Percentiles rank a stretch among this genome's conserved stretches.
Evolutionary conservation across 2,888 invertebrate genomes (phyloP).

Genomic region (Cosmopolites sordidus): DNA sequence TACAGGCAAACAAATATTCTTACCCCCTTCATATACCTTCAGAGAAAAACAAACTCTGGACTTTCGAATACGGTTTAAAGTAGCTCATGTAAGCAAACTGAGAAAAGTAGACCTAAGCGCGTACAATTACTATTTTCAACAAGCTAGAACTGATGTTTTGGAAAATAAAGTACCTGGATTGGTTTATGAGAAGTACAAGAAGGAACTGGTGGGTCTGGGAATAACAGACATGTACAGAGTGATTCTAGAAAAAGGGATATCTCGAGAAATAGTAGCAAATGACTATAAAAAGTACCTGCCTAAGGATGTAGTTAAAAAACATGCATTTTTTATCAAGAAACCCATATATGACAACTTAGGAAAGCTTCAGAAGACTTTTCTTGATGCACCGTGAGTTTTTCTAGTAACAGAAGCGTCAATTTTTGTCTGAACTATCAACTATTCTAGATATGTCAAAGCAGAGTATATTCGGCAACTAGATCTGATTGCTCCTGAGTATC

Average conservation of each 20-base stretch:
- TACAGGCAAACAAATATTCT: constrained; percentile 63
- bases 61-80: constrained; percentile 76
- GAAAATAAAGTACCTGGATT: constrained; percentile 76
- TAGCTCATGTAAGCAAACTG: constrained; percentile 59
- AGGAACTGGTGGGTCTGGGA: constrained; percentile 76
- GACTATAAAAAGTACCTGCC: constrained; percentile 83
- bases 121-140: constrained; percentile 82
- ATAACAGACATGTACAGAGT: constrained; percentile 85
- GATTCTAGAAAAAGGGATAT: constrained; percentile 68
- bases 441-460: constrained; percentile 64
- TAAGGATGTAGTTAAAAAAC: constrained; percentile 68
- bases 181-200: constrained; percentile 70
- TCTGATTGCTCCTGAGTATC: constrained; percentile 75
- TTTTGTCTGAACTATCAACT: too few relatives aligned
- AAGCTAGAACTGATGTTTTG: constrained; percentile 77
- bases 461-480: constrained; percentile 77
- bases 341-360: constrained; percentile 66
- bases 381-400: neutral
- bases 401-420: too few relatives aligned
- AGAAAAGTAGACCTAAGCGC: constrained; percentile 67
- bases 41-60: constrained; percentile 50
- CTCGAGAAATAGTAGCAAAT: constrained; percentile 64
- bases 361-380: constrained; percentile 43
- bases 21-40: constrained; percentile 51
- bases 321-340: constrained; percentile 71